Conservation (phyloP, 2,888 invertebrate species). For the Andrena camellia region DNA sequence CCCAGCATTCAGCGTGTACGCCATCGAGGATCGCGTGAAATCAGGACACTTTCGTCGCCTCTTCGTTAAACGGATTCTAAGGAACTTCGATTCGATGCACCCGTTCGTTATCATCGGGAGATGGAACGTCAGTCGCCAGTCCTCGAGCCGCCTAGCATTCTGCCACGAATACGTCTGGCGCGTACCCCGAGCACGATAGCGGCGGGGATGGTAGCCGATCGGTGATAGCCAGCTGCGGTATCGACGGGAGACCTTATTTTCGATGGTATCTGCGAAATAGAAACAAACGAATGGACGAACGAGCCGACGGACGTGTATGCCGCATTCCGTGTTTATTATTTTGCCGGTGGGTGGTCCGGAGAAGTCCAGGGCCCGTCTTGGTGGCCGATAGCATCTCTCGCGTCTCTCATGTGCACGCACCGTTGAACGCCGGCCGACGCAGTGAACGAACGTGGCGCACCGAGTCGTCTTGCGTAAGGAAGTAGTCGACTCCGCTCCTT, state of each 20-base stretch:
- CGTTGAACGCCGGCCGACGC: conserved; percentile 77
- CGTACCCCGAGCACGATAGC: conserved; percentile 1
- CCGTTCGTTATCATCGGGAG: no score
- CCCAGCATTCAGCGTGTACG: no score
- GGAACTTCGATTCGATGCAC: no score
- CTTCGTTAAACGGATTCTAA: no score
- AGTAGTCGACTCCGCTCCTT: conserved; percentile 74
- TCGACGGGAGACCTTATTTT: conserved; percentile 66
- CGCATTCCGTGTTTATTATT: conserved; percentile 81
- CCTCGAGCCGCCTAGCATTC: conserved; percentile 4
- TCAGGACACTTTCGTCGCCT: no score
- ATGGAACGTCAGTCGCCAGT: neutral
- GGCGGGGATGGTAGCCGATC: conserved; percentile 43
- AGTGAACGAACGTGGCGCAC: conserved; percentile 71
- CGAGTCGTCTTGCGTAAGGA: conserved; percentile 80
- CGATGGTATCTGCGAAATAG: conserved; percentile 75
- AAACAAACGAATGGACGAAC: conserved; percentile 68
- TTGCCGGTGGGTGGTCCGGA: conserved; percentile 82
- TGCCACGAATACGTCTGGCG: conserved; percentile 18
- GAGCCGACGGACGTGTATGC: conserved; percentile 70
- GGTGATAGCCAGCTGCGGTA: conserved; percentile 64
- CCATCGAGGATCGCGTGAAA: no score
- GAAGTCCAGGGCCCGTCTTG: conserved; percentile 78
- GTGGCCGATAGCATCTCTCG: conserved; percentile 80
- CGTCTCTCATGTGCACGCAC: conserved; percentile 76